phyloP scores from a whole-genome alignment of 2,113 vertebrate genomes.

The Aleadryas rufinucha region DNA sequence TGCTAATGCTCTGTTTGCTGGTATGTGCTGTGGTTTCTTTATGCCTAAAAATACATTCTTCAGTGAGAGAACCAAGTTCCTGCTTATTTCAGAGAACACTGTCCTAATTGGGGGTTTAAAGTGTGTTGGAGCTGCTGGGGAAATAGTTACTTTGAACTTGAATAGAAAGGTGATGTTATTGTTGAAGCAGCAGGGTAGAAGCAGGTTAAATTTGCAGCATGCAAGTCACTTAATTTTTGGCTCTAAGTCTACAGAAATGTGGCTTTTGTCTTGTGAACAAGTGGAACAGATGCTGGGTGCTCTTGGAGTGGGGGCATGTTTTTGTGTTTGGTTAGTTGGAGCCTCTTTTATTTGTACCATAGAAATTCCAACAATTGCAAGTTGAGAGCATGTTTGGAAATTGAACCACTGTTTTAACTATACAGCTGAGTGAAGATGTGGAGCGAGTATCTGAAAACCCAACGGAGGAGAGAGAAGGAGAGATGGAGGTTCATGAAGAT shows the following conservation, averaged over 20 bases:
- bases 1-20: neutral
- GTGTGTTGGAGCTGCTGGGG: neutral
- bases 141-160: neutral
- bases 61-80: neutral
- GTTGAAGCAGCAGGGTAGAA: neutral
- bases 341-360: conserved; percentile 50
- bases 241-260: neutral
- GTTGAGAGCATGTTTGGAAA: conserved; percentile 54
- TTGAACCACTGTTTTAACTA: conserved; percentile 58
- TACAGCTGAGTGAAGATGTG: conserved; percentile 84
- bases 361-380: conserved; percentile 46
- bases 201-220: neutral
- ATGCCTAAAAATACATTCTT: neutral
- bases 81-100: neutral
- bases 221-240: neutral
- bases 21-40: neutral
- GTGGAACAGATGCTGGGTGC: neutral
- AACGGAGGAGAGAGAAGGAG: conserved; percentile 57
- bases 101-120: neutral
- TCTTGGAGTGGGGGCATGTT: neutral
- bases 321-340: conserved; percentile 33
- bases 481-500: conserved; percentile 64
- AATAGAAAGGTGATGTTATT: neutral
- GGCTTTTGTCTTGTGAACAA: neutral
- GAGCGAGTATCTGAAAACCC: conserved; percentile 53